A percentile compares a stretch with the other conserved stretches of the same genome.
phyloP scores from a whole-genome alignment of 2,113 vertebrate species.

The Xiphophorus couchianus region DNA sequence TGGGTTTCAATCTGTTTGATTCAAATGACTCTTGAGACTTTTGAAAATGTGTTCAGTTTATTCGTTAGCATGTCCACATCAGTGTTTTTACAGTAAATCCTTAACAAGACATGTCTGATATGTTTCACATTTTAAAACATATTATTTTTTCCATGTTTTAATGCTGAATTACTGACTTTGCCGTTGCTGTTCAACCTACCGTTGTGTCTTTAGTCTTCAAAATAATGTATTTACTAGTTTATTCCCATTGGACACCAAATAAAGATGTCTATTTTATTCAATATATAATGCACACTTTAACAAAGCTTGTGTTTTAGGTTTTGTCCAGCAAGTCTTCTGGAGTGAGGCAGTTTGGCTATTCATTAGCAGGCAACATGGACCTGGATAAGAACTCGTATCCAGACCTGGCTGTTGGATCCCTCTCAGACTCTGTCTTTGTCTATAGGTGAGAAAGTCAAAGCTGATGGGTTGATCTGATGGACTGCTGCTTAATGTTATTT shows the following conservation, averaged over 20 bases:
- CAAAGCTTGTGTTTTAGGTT: constrained; percentile 71
- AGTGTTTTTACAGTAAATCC: too few species aligned
- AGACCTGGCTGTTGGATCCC: constrained; percentile 92
- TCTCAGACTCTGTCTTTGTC: constrained; percentile 87
- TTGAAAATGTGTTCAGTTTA: too few species aligned
- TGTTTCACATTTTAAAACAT: too few species aligned
- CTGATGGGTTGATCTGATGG: not conserved
- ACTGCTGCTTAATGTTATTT: not conserved
- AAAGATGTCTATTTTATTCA: not conserved
- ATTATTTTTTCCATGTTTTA: too few species aligned
- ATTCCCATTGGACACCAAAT: not conserved
- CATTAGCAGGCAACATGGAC: constrained; percentile 95
- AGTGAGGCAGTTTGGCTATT: constrained; percentile 88
- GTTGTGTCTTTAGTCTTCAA: too few species aligned
- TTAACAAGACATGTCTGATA: too few species aligned
- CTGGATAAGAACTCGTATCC: constrained; percentile 92
- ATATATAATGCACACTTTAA: not conserved
- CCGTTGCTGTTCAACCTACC: too few species aligned
- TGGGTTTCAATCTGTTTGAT: too few species aligned
- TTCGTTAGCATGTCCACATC: too few species aligned
- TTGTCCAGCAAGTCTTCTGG: constrained; percentile 75
- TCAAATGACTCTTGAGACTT: too few species aligned
- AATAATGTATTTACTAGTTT: not conserved
- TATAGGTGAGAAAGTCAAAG: constrained; percentile 49
- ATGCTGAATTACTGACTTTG: too few species aligned